Evolutionary conservation across 2,113 vertebrate species (phyloP).

Genomic region (Rhinichthys klamathensis): DNA sequence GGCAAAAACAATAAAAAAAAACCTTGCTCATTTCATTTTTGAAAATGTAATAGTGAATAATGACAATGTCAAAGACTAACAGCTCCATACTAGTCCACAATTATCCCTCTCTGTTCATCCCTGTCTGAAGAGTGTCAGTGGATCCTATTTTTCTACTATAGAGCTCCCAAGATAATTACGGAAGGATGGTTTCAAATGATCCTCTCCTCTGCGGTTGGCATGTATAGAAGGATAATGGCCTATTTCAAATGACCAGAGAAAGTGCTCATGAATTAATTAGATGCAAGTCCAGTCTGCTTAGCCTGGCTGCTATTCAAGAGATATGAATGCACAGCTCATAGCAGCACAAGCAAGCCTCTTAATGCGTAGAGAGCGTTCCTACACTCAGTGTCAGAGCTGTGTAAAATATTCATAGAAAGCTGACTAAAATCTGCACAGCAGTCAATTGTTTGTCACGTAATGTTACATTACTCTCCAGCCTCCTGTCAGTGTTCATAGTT

Average conservation of each 20-base stretch:
- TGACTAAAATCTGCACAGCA: constrained; percentile 13
- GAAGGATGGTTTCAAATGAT: constrained; percentile 74
- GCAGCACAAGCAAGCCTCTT: constrained; percentile 14
- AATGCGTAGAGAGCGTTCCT: neutral
- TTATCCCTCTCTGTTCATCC: neutral
- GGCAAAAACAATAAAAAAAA: neutral
- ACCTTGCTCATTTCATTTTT: too few species aligned
- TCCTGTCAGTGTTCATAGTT: constrained; percentile 1
- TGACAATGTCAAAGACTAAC: neutral
- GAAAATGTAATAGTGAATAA: neutral
- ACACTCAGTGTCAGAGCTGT: neutral
- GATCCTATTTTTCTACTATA: constrained; percentile 48
- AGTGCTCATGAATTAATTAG: constrained; percentile 80
- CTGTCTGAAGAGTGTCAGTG: constrained; percentile 37
- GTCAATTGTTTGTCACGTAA: neutral
- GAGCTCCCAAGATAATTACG: constrained; percentile 65
- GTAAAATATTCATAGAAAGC: constrained; percentile 37
- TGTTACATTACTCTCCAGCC: neutral
- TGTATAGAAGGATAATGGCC: constrained; percentile 74
- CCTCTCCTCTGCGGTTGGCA: constrained; percentile 63
- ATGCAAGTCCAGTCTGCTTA: constrained; percentile 57
- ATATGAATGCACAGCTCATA: constrained; percentile 56
- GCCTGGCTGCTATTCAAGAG: constrained; percentile 45
- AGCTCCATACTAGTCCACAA: neutral
- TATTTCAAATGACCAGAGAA: constrained; percentile 72